These are phyloP conservation scores for Trachelus stipa DNA, from an alignment of 2,888 invertebrate genomes.

Conservation along the genomic window DNA sequence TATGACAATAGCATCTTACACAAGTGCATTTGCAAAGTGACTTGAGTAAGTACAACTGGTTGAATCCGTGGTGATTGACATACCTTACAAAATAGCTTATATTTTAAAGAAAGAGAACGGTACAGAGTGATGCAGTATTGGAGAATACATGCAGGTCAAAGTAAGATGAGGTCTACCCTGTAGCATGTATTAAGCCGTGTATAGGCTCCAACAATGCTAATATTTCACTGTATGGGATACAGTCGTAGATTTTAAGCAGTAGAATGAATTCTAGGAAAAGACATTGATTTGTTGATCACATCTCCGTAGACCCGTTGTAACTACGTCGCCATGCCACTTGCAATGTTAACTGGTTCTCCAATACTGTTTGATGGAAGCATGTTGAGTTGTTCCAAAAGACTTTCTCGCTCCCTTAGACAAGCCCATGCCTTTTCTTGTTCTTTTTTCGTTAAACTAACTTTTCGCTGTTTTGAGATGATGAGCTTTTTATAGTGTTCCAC, in stretches of 20 bases:
- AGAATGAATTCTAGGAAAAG: neutral
- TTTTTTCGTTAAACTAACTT: conserved; percentile 81
- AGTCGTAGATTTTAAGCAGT: neutral
- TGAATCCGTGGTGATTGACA: neutral
- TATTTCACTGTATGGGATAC: neutral
- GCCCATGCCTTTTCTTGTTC: conserved; percentile 83
- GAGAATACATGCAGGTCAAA: neutral
- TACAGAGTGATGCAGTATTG: neutral
- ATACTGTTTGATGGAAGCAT: conserved; percentile 57
- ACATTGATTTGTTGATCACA: neutral
- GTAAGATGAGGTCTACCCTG: neutral
- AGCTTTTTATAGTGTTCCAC: conserved; percentile 89
- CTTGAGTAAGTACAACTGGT: neutral
- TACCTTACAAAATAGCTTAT: neutral
- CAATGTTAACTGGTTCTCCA: conserved; percentile 49
- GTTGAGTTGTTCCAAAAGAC: conserved; percentile 59
- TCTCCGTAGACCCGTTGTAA: neutral
- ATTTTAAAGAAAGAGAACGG: neutral
- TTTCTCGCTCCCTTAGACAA: conserved; percentile 60
- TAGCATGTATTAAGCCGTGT: neutral
- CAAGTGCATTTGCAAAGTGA: neutral
- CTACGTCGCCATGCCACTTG: conserved; percentile 6
- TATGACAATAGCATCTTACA: neutral
- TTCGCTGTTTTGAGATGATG: conserved; percentile 82
- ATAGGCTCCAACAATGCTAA: neutral